Percentiles rank a stretch among this genome's conserved stretches.
Conservation (phyloP, 2,797 vertebrate genomes). For the Gymnoscopelus braueri region DNA sequence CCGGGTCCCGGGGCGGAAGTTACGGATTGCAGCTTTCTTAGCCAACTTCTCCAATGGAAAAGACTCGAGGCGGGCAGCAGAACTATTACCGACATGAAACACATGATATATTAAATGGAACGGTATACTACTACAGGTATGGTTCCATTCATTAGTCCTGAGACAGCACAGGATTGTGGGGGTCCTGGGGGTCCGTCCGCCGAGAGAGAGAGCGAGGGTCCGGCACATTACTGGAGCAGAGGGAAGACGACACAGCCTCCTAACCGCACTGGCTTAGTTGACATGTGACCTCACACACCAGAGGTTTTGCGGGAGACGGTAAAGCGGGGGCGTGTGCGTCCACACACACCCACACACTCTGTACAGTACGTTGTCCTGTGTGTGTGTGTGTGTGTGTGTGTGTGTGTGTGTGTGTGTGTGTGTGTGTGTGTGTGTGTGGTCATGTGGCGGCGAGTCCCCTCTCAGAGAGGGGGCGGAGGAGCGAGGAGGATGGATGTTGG, state of each 20-base stretch:
- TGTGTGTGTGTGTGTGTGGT: conserved; percentile 1
- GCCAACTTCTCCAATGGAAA: conserved; percentile 1
- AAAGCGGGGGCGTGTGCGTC: background rate
- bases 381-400: background rate
- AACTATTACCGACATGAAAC: conserved; percentile 19
- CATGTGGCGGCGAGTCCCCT: conserved; percentile 12
- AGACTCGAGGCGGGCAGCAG: background rate
- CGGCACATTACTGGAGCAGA: no score
- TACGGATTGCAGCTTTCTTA: background rate
- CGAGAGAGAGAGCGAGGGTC: background rate
- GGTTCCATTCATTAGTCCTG: conserved; percentile 24
- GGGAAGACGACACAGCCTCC: no score
- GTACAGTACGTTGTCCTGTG: background rate
- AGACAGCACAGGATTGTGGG: background rate
- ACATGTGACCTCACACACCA: background rate
- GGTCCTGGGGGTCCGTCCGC: background rate
- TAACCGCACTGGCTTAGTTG: no score
- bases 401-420: background rate
- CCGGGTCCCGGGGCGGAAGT: no score
- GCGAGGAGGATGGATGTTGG: background rate
- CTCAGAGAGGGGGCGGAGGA: conserved; percentile 14
- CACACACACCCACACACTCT: conserved; percentile 2
- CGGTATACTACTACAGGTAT: conserved; percentile 9
- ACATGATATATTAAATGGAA: conserved; percentile 23
- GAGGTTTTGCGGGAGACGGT: no score